These are phyloP conservation scores for Drosophila parabipectinata DNA, from an alignment of 1,140 invertebrate genomes.

Conservation along the genomic window DNA sequence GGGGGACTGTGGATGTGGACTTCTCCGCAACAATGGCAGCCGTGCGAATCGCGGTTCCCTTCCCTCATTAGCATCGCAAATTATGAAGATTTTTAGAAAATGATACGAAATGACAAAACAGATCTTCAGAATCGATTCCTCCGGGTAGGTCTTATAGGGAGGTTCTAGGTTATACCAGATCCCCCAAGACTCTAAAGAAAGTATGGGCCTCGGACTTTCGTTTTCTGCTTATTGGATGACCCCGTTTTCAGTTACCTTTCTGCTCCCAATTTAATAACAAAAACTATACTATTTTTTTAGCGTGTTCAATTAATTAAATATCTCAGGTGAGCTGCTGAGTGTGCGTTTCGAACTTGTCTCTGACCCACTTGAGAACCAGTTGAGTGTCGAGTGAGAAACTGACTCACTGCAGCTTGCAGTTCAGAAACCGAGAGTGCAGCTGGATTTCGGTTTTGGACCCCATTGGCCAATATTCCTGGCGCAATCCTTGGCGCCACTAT, in stretches of 20 bases:
- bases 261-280: not conserved
- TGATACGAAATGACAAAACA: slow-evolving; percentile 32
- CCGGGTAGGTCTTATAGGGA: no score
- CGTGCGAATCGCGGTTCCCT: slow-evolving; percentile 27
- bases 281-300: not conserved
- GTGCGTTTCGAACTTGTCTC: slow-evolving; percentile 31
- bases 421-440: slow-evolving; percentile 5
- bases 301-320: slow-evolving; percentile 31
- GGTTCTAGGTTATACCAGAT: not conserved
- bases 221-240: not conserved
- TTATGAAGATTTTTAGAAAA: slow-evolving; percentile 36
- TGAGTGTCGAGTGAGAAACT: not conserved
- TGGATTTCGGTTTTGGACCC: slow-evolving; percentile 6
- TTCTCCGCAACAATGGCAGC: slow-evolving; percentile 30
- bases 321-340: slow-evolving; percentile 17
- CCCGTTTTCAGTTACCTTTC: no score
- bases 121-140: slow-evolving; percentile 8
- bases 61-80: slow-evolving; percentile 46
- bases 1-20: not conserved
- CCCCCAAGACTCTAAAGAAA: not conserved
- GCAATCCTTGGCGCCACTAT: slow-evolving; percentile 28
- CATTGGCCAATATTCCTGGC: slow-evolving; percentile 41
- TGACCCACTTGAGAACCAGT: slow-evolving; percentile 43
- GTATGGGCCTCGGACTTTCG: slow-evolving; percentile 27
- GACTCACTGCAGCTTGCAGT: not conserved